Conservation (phyloP, 2,888 invertebrate species). For the Campoplex nolae region DNA sequence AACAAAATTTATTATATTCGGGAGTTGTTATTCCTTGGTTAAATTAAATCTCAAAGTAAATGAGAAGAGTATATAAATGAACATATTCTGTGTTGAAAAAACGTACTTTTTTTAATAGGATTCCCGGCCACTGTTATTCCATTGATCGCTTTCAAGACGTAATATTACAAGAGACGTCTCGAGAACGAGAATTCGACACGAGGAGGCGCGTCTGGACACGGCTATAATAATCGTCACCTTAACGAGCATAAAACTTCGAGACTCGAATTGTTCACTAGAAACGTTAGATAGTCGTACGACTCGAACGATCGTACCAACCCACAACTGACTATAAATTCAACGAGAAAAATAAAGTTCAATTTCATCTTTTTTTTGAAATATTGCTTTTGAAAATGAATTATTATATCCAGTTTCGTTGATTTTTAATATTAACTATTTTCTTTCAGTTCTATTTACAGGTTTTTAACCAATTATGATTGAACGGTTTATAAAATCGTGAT, state of each 20-base stretch:
- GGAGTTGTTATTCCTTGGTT: too few relatives aligned
- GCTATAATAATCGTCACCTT: slow-evolving; percentile 51
- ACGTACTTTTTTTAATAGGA: not conserved
- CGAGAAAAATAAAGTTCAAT: not conserved
- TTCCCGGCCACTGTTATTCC: slow-evolving; percentile 31
- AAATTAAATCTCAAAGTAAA: not conserved
- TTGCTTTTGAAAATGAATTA: not conserved
- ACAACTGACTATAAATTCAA: not conserved
- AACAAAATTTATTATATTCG: too few relatives aligned
- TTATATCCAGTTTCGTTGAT: not conserved
- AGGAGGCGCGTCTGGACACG: slow-evolving; percentile 38
- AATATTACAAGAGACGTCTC: slow-evolving; percentile 20
- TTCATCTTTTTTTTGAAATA: not conserved
- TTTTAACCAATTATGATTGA: too few relatives aligned
- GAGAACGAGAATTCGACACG: slow-evolving; percentile 23
- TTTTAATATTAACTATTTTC: too few relatives aligned
- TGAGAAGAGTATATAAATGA: not conserved
- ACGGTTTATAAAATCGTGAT: not conserved
- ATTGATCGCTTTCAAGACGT: slow-evolving; percentile 43
- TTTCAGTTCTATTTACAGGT: too few relatives aligned
- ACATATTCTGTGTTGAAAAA: not conserved
- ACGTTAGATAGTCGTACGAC: not conserved
- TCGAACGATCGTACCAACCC: slow-evolving; percentile 1
- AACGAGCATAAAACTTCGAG: slow-evolving; percentile 51
- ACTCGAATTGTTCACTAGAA: slow-evolving; percentile 38